Base-by-base conservation (phyloP, 2,113 vertebrate species). In the Sebastes schlegelii region DNA sequence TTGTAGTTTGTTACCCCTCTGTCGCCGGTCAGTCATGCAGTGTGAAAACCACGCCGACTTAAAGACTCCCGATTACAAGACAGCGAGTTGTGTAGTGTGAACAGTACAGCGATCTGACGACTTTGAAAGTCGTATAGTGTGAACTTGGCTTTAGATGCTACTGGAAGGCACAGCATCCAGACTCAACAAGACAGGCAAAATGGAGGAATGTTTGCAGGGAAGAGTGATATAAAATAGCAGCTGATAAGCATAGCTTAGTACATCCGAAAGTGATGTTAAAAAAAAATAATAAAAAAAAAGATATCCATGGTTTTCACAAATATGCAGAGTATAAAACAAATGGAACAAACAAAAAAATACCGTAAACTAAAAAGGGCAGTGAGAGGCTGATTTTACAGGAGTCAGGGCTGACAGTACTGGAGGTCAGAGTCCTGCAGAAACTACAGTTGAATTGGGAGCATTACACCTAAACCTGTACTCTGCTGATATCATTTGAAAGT, bases 191-290 rank as follows among this genome's bases (percentile, higher is more conserved):
- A 74, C 82, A 68, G 40, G 63, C 45, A 79, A 77, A 64, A 66
- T 64, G 68, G 69, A 83, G 93, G 92, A 94, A 93, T 93, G 93
- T 93, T 93, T 78, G 83, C 82, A 89, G 80, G 84, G 82, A 90
- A 87, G 71, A 90, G 84, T 91, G 86, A 93, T 91, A 92, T 80
- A 87, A 92, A 94, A 94, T 94, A 96, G 95, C 95, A 95, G 94
- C 94, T 83, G 88, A 91, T 92, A 93, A 94, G 95, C 93, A 94
- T 94, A 94, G 92, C 94, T 95, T 95, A 94, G 90, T 89, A 93
- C 88, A 92, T 91, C 91, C 54, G 79, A 86, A 34, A 73, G 84
- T 85, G 81, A 92, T 90, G 90, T 88, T 92, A 85, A 66, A 74
- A 82, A 61, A 34, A n/a, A n/a, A n/a, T n/a, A n/a, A n/a, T n/a